A percentile compares a stretch with the other conserved stretches of the same genome.
phyloP scores from a whole-genome alignment of 2,113 vertebrate genomes.

The Varanus komodoensis region DNA sequence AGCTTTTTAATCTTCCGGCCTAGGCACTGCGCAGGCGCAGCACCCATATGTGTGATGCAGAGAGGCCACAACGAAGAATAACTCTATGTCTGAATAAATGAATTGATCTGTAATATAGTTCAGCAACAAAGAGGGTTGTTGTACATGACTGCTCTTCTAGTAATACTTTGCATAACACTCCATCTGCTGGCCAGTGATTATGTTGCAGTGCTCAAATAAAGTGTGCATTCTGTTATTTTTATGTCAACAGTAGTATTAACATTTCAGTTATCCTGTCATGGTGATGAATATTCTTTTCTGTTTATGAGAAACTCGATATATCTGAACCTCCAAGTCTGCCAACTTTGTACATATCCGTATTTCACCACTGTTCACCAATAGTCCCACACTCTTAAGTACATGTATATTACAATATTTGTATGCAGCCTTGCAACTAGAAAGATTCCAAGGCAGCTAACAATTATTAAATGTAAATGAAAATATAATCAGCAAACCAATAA shows the following conservation, averaged over 20 bases:
- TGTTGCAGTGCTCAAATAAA: conserved; percentile 37
- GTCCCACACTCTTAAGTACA: not conserved
- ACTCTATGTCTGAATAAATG: not conserved
- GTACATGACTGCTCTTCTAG: not conserved
- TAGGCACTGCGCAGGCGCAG: too few relatives aligned
- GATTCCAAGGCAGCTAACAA: not conserved
- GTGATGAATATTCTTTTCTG: conserved; percentile 36
- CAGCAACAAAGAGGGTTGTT: not conserved
- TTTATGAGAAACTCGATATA: conserved; percentile 46
- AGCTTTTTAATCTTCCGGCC: too few relatives aligned
- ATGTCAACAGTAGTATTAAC: conserved; percentile 13
- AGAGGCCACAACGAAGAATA: too few relatives aligned
- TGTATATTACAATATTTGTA: not conserved
- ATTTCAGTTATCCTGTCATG: conserved; percentile 34
- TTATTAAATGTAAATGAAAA: not conserved
- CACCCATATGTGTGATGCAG: too few relatives aligned
- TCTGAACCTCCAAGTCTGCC: conserved; percentile 22
- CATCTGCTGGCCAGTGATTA: conserved; percentile 69
- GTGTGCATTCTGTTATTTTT: conserved; percentile 25
- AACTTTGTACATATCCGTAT: not conserved
- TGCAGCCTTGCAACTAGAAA: not conserved
- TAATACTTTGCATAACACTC: conserved; percentile 64
- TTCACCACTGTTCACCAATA: not conserved
- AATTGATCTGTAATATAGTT: too few relatives aligned
- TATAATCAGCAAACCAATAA: not conserved